A percentile compares a stretch with the other conserved stretches of the same genome.
These are phyloP conservation scores for Telenomus remus DNA, from an alignment of 1,140 invertebrate species.

Conservation along the genomic window DNA sequence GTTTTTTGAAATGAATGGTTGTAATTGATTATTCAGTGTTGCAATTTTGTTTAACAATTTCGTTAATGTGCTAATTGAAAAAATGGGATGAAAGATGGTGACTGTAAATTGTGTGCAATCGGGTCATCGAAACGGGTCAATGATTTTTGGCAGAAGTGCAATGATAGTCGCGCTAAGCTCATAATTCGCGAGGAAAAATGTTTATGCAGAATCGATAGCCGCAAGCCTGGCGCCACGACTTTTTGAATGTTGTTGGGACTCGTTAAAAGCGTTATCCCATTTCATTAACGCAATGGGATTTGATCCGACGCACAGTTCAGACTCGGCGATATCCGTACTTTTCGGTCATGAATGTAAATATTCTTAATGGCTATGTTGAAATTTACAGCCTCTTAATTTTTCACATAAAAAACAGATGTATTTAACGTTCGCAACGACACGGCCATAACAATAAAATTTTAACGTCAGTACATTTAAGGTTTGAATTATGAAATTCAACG, in stretches of 20 bases:
- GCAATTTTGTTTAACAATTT: too few species aligned
- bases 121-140: slow-evolving; percentile 5
- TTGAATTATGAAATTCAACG: slow-evolving; percentile 4
- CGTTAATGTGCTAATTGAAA: too few species aligned
- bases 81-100: too few species aligned
- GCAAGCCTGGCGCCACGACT: not conserved
- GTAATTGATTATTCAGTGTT: too few species aligned
- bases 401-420: slow-evolving; percentile 7
- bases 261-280: slow-evolving; percentile 11
- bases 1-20: too few species aligned
- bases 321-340: slow-evolving; percentile 1
- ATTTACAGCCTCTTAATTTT: slow-evolving; percentile 10
- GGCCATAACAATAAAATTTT: slow-evolving; percentile 6
- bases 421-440: not conserved
- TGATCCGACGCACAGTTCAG: not conserved
- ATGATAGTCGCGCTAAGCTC: not conserved
- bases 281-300: slow-evolving; percentile 8
- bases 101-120: slow-evolving; percentile 1
- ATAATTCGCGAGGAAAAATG: slow-evolving; percentile 7
- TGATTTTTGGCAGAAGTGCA: not conserved
- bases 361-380: slow-evolving; percentile 9
- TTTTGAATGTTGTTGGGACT: slow-evolving; percentile 7
- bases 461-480: not conserved
- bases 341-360: slow-evolving; percentile 14
- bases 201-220: slow-evolving; percentile 12